A percentile compares a stretch with the other conserved stretches of the same genome.
phyloP scores from a whole-genome alignment of 2,888 invertebrate genomes.

The Aphelenchoides bicaudatus region DNA sequence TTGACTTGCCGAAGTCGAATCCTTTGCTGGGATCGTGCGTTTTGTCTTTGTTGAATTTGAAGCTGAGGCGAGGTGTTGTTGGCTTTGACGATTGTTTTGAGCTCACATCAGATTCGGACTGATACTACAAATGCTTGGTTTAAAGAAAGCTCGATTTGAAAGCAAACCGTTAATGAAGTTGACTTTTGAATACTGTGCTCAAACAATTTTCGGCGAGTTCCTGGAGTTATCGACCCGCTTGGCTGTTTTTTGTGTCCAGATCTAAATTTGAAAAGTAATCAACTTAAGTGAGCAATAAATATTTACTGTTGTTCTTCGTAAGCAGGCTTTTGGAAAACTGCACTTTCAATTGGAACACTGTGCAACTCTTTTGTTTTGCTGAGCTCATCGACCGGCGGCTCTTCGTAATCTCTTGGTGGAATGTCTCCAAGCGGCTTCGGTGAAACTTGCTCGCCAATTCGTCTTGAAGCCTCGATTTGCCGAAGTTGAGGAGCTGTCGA shows the following conservation, averaged over 20 bases:
- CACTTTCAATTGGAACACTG: conserved; percentile 4
- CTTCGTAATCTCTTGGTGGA: neutral
- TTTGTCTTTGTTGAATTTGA: conserved; percentile 49
- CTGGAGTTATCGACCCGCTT: conserved; percentile 31
- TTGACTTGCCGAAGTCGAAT: conserved; percentile 27
- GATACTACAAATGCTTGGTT: conserved; percentile 15
- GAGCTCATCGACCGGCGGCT: conserved; percentile 17
- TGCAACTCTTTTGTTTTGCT: conserved; percentile 17
- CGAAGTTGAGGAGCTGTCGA: neutral
- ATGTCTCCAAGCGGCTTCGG: conserved; percentile 17
- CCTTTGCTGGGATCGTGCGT: conserved; percentile 19
- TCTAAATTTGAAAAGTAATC: too few relatives aligned
- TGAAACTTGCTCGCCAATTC: conserved; percentile 2
- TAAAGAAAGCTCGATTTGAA: too few relatives aligned
- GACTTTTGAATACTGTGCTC: conserved; percentile 31
- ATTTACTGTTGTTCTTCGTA: neutral
- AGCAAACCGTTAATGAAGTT: conserved; percentile 26
- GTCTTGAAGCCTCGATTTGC: conserved; percentile 9
- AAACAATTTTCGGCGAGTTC: conserved; percentile 30
- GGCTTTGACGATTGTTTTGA: conserved; percentile 40
- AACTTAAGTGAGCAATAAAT: too few relatives aligned
- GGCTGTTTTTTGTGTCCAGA: conserved; percentile 15
- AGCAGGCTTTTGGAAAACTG: neutral
- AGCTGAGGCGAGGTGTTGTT: conserved; percentile 49
- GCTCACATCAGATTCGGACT: conserved; percentile 21